These are phyloP conservation scores for Ligdia adustata DNA, from an alignment of 2,888 invertebrate species.

Conservation along the genomic window DNA sequence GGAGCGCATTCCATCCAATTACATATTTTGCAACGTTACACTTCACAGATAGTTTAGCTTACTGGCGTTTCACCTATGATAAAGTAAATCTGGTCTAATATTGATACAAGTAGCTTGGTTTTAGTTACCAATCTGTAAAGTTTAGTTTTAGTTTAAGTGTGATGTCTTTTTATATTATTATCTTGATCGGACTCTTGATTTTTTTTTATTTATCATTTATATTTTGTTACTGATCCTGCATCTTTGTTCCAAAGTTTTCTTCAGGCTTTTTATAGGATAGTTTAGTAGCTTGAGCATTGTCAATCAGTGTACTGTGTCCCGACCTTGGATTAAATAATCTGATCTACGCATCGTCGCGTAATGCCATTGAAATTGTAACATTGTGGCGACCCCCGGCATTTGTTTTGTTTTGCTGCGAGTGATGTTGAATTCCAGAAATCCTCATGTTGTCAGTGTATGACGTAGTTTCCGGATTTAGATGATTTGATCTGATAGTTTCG, in stretches of 20 bases:
- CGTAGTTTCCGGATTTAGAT: background rate
- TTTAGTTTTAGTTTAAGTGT: no score
- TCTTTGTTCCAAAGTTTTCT: background rate
- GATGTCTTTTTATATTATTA: no score
- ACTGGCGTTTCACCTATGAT: no score
- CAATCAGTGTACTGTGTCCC: constrained; percentile 1
- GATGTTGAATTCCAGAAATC: background rate
- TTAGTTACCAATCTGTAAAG: no score
- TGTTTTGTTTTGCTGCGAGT: constrained; percentile 21
- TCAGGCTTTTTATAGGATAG: background rate
- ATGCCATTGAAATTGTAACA: constrained; percentile 42
- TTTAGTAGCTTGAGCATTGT: constrained; percentile 6
- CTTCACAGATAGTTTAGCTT: background rate
- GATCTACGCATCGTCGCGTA: constrained; percentile 30
- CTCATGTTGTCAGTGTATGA: background rate
- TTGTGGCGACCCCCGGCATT: constrained; percentile 28
- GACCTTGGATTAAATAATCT: constrained; percentile 33
- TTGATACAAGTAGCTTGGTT: no score
- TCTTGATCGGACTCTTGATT: no score
- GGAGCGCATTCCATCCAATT: background rate
- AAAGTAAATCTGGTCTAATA: no score
- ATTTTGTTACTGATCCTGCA: no score
- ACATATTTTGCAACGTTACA: background rate
- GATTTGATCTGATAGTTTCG: no score
- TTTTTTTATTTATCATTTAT: no score